Conservation (phyloP, 2,888 invertebrate genomes). For the Strigamia crassipes region DNA sequence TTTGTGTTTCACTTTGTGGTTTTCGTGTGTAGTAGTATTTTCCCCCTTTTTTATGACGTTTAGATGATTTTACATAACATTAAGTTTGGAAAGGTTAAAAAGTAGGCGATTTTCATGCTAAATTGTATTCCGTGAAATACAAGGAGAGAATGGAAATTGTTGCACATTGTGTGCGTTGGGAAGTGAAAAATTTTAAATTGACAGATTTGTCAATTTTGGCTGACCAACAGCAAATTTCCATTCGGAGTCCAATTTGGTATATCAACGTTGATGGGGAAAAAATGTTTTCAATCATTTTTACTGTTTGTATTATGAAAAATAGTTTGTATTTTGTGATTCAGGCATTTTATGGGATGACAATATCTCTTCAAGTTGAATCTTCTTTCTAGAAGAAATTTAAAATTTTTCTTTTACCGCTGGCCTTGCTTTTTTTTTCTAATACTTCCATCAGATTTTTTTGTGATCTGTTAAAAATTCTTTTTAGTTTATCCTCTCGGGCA, state of each 20-base stretch:
- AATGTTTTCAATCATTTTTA: too few relatives aligned
- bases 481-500: not conserved
- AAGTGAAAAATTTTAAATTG: constrained; percentile 4
- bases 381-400: not conserved
- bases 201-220: not conserved
- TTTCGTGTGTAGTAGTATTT: too few relatives aligned
- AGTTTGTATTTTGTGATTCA: too few relatives aligned
- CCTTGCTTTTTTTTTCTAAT: not conserved
- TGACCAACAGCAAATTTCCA: not conserved
- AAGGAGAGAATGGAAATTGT: not conserved
- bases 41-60: not conserved
- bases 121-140: not conserved
- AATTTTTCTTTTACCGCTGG: not conserved
- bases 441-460: not conserved
- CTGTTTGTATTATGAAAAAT: too few relatives aligned
- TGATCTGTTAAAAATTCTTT: not conserved
- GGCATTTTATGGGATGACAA: too few relatives aligned
- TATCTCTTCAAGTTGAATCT: too few relatives aligned
- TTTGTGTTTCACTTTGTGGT: too few relatives aligned
- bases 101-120: not conserved
- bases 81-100: not conserved
- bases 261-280: too few relatives aligned
- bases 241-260: not conserved
- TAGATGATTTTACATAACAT: not conserved
- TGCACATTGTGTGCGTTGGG: not conserved